A percentile compares a stretch with the other conserved stretches of the same genome.
Conservation (phyloP, 2,113 vertebrate genomes). For the Epinephelus moara region DNA sequence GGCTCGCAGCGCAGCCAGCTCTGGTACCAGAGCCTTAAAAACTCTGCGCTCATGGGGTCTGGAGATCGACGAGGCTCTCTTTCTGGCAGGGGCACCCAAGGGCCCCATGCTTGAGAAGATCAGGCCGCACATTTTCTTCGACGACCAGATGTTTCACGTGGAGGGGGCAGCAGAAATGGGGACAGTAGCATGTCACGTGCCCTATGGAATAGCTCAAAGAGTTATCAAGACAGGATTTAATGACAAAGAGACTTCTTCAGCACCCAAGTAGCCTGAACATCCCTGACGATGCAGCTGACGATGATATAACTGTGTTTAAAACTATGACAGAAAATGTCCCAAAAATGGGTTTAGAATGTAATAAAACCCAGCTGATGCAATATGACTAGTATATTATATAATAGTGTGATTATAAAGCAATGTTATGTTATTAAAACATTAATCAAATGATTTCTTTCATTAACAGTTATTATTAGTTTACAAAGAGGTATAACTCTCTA, state of each 20-base stretch:
- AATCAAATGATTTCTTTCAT: background rate
- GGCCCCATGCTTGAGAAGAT: conserved; percentile 95
- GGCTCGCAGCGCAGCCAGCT: conserved; percentile 93
- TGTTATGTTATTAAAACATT: background rate
- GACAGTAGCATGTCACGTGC: conserved; percentile 93
- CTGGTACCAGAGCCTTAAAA: conserved; percentile 92
- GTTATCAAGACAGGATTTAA: conserved; percentile 57
- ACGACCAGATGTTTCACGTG: conserved; percentile 97
- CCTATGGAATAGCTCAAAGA: conserved; percentile 90
- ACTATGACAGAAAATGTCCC: background rate
- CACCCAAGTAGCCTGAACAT: conserved; percentile 41
- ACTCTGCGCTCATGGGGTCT: conserved; percentile 95
- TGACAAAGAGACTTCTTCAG: conserved; percentile 41
- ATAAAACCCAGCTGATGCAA: background rate
- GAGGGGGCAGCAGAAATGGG: conserved; percentile 94
- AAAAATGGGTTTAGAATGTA: background rate
- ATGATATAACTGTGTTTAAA: conserved; percentile 2
- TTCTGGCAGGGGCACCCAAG: conserved; percentile 94
- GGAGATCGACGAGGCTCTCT: conserved; percentile 95
- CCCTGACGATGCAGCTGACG: background rate
- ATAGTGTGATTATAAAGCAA: background rate
- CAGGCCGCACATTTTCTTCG: conserved; percentile 95
- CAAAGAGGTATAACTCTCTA: background rate
- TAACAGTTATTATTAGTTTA: background rate
- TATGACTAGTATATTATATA: background rate